These are phyloP conservation scores for Gnathonemus longibarbis DNA, from an alignment of 2,113 vertebrate genomes.

Conservation along the genomic window DNA sequence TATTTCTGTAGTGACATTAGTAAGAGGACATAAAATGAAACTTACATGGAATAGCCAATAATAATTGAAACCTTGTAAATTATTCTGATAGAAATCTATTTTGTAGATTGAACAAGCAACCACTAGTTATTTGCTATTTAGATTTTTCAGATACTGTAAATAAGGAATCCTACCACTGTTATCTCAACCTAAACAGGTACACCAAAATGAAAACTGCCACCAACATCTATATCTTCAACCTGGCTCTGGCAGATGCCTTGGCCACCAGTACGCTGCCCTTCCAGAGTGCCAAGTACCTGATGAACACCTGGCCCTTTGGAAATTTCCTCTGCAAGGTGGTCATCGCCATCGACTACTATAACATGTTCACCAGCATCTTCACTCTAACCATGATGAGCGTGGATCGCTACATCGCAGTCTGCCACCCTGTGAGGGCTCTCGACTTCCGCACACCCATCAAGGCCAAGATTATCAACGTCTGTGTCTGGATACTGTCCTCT, in stretches of 20 bases:
- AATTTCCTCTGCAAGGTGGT: conserved; percentile 81
- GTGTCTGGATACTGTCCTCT: conserved; percentile 91
- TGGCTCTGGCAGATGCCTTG: conserved; percentile 81
- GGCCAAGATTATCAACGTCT: conserved; percentile 90
- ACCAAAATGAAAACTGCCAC: conserved; percentile 97
- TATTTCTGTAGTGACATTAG: neutral
- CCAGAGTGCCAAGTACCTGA: conserved; percentile 90
- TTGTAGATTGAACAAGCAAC: neutral
- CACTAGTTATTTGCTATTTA: neutral
- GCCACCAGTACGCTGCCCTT: conserved; percentile 94
- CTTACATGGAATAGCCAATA: neutral
- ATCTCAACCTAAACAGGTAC: conserved; percentile 64
- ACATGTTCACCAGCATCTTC: conserved; percentile 98
- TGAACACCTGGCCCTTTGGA: conserved; percentile 92
- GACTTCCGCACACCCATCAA: conserved; percentile 88
- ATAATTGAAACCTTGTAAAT: neutral
- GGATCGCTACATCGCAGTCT: conserved; percentile 90
- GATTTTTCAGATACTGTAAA: neutral
- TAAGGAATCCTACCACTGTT: neutral
- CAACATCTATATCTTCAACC: conserved; percentile 98
- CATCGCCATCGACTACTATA: conserved; percentile 96
- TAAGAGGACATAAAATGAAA: neutral
- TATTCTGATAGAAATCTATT: neutral
- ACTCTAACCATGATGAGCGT: conserved; percentile 98
- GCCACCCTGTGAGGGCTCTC: conserved; percentile 84